Evolutionary conservation across 2,797 vertebrate species (phyloP).

Genomic region (Silurus lanzhouensis): DNA sequence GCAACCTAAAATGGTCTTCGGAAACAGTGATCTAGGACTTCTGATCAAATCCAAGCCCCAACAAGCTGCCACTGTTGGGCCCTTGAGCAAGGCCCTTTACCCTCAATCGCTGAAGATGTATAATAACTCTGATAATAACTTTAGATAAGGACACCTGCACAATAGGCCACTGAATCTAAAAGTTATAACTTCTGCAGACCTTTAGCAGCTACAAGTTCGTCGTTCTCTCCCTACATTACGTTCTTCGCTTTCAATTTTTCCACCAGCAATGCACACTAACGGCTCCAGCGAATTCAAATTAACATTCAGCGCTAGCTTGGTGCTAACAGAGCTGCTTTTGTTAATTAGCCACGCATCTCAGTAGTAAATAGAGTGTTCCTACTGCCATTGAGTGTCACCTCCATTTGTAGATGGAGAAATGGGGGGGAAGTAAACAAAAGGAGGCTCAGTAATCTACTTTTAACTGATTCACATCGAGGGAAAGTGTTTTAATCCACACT

Average conservation of each 20-base stretch:
- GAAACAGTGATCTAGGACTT: background rate
- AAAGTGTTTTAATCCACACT: conserved; percentile 9
- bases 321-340: conserved; percentile 76
- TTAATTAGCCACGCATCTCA: conserved; percentile 78
- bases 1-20: background rate
- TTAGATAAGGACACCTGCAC: too few relatives aligned
- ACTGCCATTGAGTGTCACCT: conserved; percentile 65
- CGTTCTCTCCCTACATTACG: background rate
- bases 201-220: too few relatives aligned
- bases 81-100: too few relatives aligned
- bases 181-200: too few relatives aligned
- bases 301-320: conserved; percentile 71
- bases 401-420: conserved; percentile 33
- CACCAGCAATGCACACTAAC: conserved; percentile 56
- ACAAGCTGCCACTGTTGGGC: too few relatives aligned
- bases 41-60: too few relatives aligned
- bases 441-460: conserved; percentile 57
- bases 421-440: conserved; percentile 43
- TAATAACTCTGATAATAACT: too few relatives aligned
- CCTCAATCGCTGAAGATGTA: too few relatives aligned
- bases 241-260: conserved; percentile 56
- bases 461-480: conserved; percentile 30
- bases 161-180: too few relatives aligned
- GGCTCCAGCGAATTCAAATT: conserved; percentile 64
- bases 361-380: conserved; percentile 70